Evolutionary conservation across 2,888 invertebrate genomes (phyloP).

Genomic region (Hofmannophila pseudospretella): DNA sequence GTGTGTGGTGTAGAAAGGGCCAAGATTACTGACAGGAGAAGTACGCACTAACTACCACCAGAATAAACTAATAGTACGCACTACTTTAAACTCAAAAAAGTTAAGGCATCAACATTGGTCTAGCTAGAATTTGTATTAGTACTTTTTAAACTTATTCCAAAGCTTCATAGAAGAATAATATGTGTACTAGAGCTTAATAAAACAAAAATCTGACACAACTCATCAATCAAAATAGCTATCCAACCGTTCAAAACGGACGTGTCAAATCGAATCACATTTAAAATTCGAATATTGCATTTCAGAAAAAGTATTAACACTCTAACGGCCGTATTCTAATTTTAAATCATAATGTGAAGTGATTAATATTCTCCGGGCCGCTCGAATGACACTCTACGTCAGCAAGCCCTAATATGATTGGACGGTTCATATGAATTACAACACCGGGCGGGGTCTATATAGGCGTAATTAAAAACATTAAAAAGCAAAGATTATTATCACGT

Average conservation of each 20-base stretch:
- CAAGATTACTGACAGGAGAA: no score
- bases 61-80: no score
- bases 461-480: slow-evolving; percentile 71
- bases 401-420: slow-evolving; percentile 69
- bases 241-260: slow-evolving; percentile 26
- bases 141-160: no score
- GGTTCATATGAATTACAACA: slow-evolving; percentile 63
- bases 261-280: slow-evolving; percentile 41
- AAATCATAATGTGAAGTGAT: slow-evolving; percentile 51
- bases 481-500: slow-evolving; percentile 61
- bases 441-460: slow-evolving; percentile 60
- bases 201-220: slow-evolving; percentile 6
- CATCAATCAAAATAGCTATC: slow-evolving; percentile 32
- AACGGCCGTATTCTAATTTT: slow-evolving; percentile 31
- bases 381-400: slow-evolving; percentile 61
- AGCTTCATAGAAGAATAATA: no score
- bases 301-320: slow-evolving; percentile 31
- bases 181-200: no score
- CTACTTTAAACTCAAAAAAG: no score
- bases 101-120: no score
- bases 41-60: no score
- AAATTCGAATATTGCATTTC: slow-evolving; percentile 27
- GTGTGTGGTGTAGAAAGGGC: no score
- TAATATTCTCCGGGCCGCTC: slow-evolving; percentile 49
- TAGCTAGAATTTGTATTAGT: no score